Evolutionary conservation across 2,797 vertebrate species (phyloP).

Genomic region (Nyctibius grandis): DNA sequence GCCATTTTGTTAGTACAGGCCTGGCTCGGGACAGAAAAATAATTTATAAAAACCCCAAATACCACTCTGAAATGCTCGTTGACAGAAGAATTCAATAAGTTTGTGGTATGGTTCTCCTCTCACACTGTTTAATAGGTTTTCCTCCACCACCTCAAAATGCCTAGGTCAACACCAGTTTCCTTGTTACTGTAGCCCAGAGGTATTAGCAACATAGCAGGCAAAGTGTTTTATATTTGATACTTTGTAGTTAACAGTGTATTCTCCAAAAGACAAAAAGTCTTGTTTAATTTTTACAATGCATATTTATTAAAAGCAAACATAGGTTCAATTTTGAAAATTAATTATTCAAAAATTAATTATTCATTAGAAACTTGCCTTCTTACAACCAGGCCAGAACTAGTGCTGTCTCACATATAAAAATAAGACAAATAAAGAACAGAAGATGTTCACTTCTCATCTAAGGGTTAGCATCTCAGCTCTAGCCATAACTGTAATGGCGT

Average conservation of each 20-base stretch:
- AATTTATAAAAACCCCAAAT: not conserved
- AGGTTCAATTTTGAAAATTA: not conserved
- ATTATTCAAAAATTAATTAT: not conserved
- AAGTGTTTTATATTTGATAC: not conserved
- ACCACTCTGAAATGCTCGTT: not conserved
- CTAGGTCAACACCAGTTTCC: not conserved
- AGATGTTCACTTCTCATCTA: not conserved
- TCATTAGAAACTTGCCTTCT: not conserved
- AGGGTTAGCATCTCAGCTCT: not conserved
- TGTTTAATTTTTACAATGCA: accelerated
- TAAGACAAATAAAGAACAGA: not conserved
- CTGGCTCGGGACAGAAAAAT: not conserved
- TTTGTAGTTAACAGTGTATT: not conserved
- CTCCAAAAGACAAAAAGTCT: not conserved
- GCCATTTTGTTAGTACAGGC: not conserved
- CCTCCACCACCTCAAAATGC: not conserved
- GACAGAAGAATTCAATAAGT: not conserved
- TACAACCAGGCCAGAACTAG: not conserved
- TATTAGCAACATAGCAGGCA: not conserved
- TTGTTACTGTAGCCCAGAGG: not conserved
- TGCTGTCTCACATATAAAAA: not conserved
- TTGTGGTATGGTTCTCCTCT: not conserved
- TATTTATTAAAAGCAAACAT: not conserved
- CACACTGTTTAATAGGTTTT: not conserved
- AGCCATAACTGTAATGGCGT: not conserved